Evolutionary conservation across 2,888 invertebrate species (phyloP).

Genomic region (Eudasyphora cyanicolor): DNA sequence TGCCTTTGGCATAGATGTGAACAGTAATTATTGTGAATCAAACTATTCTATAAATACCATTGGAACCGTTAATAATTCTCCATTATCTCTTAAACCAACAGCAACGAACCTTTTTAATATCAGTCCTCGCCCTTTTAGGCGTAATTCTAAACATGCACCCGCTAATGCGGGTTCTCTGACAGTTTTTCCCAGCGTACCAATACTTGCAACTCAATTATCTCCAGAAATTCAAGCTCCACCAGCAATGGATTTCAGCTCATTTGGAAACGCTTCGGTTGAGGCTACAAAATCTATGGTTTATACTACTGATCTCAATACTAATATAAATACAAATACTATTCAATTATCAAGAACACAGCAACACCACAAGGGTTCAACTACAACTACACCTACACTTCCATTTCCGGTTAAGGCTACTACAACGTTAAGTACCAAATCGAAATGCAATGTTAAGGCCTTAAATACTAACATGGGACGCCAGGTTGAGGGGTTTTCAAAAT

Average conservation of each 20-base stretch:
- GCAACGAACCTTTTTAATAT: slow-evolving; percentile 25
- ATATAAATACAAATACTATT: not conserved
- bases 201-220: no score
- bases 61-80: no score
- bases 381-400: slow-evolving; percentile 39
- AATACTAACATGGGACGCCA: not conserved
- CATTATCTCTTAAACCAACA: not conserved
- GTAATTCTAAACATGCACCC: not conserved
- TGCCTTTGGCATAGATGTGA: no score
- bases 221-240: no score
- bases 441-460: not conserved
- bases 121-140: slow-evolving; percentile 46
- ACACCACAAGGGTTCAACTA: slow-evolving; percentile 18
- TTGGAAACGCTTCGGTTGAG: not conserved
- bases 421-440: not conserved
- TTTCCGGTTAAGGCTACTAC: slow-evolving; percentile 33
- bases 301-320: not conserved
- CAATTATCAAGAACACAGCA: slow-evolving; percentile 26
- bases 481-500: slow-evolving; percentile 11
- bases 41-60: no score
- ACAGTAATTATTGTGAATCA: no score
- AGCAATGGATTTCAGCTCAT: no score
- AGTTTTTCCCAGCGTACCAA: no score
- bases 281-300: not conserved
- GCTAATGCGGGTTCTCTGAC: no score